phyloP scores from a whole-genome alignment of 2,888 invertebrate genomes.

The Pterostichus madidus region DNA sequence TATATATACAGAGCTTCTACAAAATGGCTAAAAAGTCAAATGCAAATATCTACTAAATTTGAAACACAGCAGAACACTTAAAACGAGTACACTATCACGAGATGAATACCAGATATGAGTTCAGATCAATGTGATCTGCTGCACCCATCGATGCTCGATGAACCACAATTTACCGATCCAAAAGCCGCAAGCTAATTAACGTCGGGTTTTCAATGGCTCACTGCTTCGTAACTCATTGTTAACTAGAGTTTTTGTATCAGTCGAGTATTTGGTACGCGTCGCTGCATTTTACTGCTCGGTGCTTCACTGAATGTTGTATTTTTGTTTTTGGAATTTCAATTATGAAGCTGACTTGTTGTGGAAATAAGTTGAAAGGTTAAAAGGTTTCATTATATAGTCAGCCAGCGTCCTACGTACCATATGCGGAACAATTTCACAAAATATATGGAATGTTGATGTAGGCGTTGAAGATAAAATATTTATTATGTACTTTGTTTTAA shows the following conservation, averaged over 20 bases:
- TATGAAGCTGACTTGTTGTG: slow-evolving; percentile 26
- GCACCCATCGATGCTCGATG: too few species aligned
- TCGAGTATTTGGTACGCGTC: slow-evolving; percentile 18
- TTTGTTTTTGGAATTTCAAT: slow-evolving; percentile 51
- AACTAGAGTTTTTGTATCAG: slow-evolving; percentile 42
- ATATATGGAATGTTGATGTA: not conserved
- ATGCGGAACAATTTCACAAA: not conserved
- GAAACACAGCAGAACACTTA: too few species aligned
- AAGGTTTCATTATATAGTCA: slow-evolving; percentile 2
- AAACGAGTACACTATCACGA: too few species aligned
- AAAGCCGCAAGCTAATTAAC: slow-evolving; percentile 39
- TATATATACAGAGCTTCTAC: too few species aligned
- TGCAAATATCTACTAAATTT: too few species aligned
- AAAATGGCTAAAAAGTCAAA: too few species aligned
- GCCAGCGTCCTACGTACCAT: not conserved
- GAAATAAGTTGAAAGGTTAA: slow-evolving; percentile 44
- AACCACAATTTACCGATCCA: not conserved
- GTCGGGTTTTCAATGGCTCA: slow-evolving; percentile 9
- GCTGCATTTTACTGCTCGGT: slow-evolving; percentile 28
- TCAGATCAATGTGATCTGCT: too few species aligned
- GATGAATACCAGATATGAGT: too few species aligned
- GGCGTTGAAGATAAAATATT: not conserved
- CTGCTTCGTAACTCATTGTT: slow-evolving; percentile 32
- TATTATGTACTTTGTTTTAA: not conserved
- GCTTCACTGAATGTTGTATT: not conserved